Evolutionary conservation across 1,140 invertebrate genomes (phyloP), one percentile per base, ranked within the genome.

Genomic region (Drosophila novamexicana): DNA sequence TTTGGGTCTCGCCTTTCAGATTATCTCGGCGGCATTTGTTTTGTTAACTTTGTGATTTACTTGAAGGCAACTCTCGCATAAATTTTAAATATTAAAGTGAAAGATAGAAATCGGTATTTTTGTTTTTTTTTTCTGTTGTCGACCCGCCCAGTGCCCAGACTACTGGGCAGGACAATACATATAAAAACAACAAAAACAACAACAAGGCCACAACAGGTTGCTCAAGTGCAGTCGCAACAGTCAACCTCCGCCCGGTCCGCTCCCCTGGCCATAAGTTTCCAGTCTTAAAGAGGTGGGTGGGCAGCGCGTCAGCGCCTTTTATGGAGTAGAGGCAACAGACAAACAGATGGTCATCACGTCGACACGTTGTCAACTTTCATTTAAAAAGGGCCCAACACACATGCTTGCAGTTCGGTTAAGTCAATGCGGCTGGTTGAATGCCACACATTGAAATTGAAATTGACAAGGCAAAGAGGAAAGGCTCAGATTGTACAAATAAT

Each of bases 361-460:
- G 50, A 64, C 71, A 68, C 75, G 72, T 73, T 86, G 82, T 88
- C 76, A 88, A 88, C 82, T 85, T 85, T 85, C 81, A 67, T 86
- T 79, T 74, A 40, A 39, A 53, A 52, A 68, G 64, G 69, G 54
- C 69, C 16, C 22, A 29, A 22, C 34, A 7, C 39, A 57, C 6
- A 40, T 16, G 32, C 14, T 18, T 40, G 44, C 16, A 37, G 14
- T 37, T 34, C 3, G n/a, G 37, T 29, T 49, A 18, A 22, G 18
- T 57, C 54, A 32, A 42, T 45, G 42, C 7, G 39, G 10, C 6
- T n/a, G 44, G 16, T 62, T 61, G 40, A 54, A 29, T 45, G 32
- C 57, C 50, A 42, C 62, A 44, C 22, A 37, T 66, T 58, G 18
- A 45, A 64, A 39, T 52, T 52, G 37, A 42, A 59, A 52, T 52